Evolutionary conservation across 2,797 vertebrate genomes (phyloP), one percentile per base, ranked within the genome.

Genomic region (Rhinatrema bivittatum): DNA sequence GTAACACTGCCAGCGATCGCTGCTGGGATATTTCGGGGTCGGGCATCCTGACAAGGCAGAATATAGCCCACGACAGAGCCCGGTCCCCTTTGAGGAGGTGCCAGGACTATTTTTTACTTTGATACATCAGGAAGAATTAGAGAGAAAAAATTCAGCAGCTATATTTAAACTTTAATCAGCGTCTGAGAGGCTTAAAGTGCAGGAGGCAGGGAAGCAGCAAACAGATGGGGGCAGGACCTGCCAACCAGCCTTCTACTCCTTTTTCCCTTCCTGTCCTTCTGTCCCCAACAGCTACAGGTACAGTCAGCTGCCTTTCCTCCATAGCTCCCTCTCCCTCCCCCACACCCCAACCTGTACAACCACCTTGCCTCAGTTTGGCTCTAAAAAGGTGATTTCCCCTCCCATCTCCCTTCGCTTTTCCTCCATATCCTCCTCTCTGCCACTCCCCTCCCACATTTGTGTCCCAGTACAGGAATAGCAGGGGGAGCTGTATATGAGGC

Each of bases 1-100:
- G 78, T 86, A 85, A 87, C 77, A 76, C 52, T 39, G 57, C 41
- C 61, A 82, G 87, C 76, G 83, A 79, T 82, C 81, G 77, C 79
- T 81, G 70, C 30, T 2, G 29, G 65, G 69, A 81, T 84, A 87
- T 87, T 85, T 82, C 58, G 52, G 80, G 44, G 13, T 33, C 8
- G 49, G 79, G 76, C 75, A 60, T 37, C 57, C 67, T 78, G 79
- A 86, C 81, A 84, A 78, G 78, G 76, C 61, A 56, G 70, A 83
- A 82, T 86, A 87, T 61, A 84, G 70, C 51, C 79, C 83, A 58
- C 62, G 58, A 59, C 64, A 56, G 36, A 39, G 13, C 70, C 56
- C 43, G 5, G 5, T 46, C 63, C 39, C 70, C 83, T 78, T 78
- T 79, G 84, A 84, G 86, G 80, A 60, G 50, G 40, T 8, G 66